Evolutionary conservation across 1,140 invertebrate genomes (phyloP).

Genomic region (Vanessa atalanta): DNA sequence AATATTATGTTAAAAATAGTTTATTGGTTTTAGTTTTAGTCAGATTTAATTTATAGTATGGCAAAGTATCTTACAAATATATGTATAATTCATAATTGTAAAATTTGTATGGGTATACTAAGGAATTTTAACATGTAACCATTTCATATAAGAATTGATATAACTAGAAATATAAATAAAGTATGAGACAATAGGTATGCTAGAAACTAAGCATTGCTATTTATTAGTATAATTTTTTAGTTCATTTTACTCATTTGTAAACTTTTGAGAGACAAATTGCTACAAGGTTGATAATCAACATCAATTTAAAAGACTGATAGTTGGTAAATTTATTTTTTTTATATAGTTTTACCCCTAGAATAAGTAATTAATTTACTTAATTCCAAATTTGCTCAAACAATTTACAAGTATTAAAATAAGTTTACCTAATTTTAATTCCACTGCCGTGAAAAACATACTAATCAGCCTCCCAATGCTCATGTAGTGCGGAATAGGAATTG

Average conservation of each 20-base stretch:
- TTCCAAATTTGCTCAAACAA: conserved; percentile 78
- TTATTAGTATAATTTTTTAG: conserved; percentile 40
- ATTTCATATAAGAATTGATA: conserved; percentile 32
- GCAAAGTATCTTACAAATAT: conserved; percentile 3
- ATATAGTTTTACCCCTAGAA: conserved; percentile 79
- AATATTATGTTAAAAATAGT: no score
- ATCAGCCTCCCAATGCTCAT: conserved; percentile 38
- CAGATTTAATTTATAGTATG: no score
- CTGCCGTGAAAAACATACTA: conserved; percentile 53
- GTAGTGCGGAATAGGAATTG: conserved; percentile 53
- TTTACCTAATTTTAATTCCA: conserved; percentile 68
- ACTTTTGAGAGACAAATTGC: conserved; percentile 78
- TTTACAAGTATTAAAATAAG: conserved; percentile 71
- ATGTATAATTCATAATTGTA: conserved; percentile 6
- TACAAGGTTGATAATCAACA: conserved; percentile 80
- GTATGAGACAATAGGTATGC: conserved; percentile 67
- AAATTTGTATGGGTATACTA: conserved; percentile 22
- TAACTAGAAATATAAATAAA: conserved; percentile 43
- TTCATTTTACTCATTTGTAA: conserved; percentile 69
- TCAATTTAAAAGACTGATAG: conserved; percentile 83
- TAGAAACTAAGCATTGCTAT: conserved; percentile 58
- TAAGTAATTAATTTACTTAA: conserved; percentile 74
- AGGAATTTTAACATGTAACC: conserved; percentile 28
- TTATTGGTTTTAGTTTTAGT: no score
- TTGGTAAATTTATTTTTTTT: conserved; percentile 81